These are phyloP conservation scores for Petrocephalus zakoni DNA, from an alignment of 2,113 vertebrate species.

Conservation along the genomic window DNA sequence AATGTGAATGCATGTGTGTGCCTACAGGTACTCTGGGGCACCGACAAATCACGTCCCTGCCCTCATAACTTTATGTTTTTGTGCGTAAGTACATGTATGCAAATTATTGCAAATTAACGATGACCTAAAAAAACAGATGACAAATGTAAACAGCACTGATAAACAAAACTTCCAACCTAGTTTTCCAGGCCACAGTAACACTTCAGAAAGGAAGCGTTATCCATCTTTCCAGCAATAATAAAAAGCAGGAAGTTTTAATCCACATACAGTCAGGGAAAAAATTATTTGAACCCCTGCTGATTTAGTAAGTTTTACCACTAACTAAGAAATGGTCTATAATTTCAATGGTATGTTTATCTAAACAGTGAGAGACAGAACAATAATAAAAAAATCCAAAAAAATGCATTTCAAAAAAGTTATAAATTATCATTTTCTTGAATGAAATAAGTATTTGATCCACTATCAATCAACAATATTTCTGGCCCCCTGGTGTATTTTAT, in stretches of 20 bases:
- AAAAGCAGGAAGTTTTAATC: background rate
- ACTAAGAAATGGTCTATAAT: no score
- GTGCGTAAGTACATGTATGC: background rate
- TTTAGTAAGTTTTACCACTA: no score
- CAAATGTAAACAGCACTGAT: background rate
- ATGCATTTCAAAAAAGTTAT: no score
- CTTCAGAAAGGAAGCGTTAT: background rate
- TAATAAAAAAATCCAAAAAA: no score
- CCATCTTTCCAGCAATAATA: background rate
- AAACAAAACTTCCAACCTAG: background rate
- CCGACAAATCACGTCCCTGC: background rate
- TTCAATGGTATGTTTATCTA: no score
- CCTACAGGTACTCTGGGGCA: background rate
- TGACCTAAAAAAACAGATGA: background rate
- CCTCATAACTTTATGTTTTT: background rate
- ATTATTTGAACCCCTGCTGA: no score
- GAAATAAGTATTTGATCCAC: no score
- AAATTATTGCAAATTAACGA: background rate
- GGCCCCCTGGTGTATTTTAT: no score
- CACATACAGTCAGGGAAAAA: no score
- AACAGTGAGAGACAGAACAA: no score
- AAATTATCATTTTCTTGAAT: no score
- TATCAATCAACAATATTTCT: no score
- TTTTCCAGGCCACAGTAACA: background rate
- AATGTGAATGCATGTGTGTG: background rate